phyloP scores from a whole-genome alignment of 2,113 vertebrate genomes.

The Pterocles burchelli region DNA sequence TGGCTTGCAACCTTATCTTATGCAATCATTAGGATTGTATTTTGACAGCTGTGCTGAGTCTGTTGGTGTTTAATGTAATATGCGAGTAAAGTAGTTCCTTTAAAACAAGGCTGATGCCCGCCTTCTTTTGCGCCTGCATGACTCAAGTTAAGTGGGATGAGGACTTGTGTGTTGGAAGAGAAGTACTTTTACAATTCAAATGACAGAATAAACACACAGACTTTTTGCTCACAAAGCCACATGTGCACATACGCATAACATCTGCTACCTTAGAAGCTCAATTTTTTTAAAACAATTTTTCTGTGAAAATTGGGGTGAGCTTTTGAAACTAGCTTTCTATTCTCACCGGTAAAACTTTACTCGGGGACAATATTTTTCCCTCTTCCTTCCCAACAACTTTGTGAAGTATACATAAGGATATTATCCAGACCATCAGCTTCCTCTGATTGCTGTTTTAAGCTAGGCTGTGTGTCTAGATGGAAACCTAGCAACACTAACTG shows the following conservation, averaged over 20 bases:
- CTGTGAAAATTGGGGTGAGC: background rate
- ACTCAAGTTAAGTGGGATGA: background rate
- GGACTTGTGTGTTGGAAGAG: background rate
- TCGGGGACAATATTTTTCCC: background rate
- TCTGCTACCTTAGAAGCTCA: background rate
- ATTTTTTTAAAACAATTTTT: background rate
- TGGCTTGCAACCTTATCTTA: background rate
- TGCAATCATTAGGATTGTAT: background rate
- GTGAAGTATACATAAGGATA: conserved; percentile 25
- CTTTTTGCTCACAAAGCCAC: background rate
- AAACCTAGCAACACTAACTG: conserved; percentile 62
- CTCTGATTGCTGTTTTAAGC: conserved; percentile 50
- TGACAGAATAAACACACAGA: background rate
- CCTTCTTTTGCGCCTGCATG: background rate
- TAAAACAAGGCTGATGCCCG: background rate
- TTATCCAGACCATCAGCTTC: background rate
- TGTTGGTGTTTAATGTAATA: background rate
- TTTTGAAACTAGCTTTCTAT: background rate
- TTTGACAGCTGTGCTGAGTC: background rate
- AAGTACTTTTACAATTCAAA: background rate
- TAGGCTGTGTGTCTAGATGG: conserved; percentile 43
- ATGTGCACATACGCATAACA: background rate
- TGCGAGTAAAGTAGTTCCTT: background rate
- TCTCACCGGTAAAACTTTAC: conserved; percentile 8
- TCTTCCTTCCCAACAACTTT: background rate